Conservation (phyloP, 2,797 vertebrate genomes). For the Danio choprae region DNA sequence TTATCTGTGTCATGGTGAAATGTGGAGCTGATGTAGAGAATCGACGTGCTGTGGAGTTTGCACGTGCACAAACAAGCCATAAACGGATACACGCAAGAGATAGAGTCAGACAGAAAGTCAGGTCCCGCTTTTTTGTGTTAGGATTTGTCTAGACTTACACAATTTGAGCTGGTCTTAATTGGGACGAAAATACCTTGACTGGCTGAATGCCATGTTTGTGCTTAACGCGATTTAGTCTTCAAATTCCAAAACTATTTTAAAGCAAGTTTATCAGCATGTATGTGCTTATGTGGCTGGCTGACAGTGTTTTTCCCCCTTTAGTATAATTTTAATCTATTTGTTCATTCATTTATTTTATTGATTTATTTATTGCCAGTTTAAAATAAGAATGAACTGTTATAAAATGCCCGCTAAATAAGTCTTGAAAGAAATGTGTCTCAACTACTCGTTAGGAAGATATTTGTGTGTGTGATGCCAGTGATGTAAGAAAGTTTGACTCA, state of each 20-base stretch:
- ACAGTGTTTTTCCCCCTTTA: not conserved
- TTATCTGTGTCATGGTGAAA: slow-evolving; percentile 34
- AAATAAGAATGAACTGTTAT: not conserved
- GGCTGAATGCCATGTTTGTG: not conserved
- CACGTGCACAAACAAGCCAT: slow-evolving; percentile 37
- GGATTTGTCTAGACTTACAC: not conserved
- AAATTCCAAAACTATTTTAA: not conserved
- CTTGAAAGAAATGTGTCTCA: not conserved
- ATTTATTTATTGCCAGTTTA: not conserved
- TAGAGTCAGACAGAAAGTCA: not conserved
- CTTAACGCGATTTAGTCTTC: not conserved
- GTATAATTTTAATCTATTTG: not conserved
- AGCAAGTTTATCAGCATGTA: not conserved
- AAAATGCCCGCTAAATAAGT: not conserved
- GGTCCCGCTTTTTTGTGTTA: not conserved
- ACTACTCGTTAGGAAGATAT: slow-evolving; percentile 37
- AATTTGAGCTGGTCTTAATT: not conserved
- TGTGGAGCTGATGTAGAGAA: slow-evolving; percentile 1
- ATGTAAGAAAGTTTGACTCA: slow-evolving; percentile 47
- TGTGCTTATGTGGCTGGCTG: not conserved
- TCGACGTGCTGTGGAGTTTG: slow-evolving; percentile 6
- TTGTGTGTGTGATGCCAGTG: slow-evolving; percentile 15
- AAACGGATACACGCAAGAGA: slow-evolving; percentile 20
- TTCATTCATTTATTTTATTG: no score
- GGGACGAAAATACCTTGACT: not conserved